Evolutionary conservation across 1,140 invertebrate genomes (phyloP), one percentile per base, ranked within the genome.

Genomic region (Lanistes nyassanus): DNA sequence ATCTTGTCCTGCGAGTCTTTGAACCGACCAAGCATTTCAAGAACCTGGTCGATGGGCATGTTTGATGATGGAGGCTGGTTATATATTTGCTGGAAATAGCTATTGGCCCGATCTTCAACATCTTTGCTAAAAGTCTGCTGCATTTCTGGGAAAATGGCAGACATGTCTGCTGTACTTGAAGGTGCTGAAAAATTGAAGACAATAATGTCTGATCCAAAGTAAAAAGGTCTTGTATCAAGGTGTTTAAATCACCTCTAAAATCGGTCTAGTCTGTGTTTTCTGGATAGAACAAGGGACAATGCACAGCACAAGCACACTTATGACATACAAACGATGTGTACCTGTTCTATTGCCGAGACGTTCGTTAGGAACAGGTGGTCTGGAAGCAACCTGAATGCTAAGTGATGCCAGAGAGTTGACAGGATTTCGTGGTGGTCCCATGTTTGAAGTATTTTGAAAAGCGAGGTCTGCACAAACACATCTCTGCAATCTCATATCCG

Each of bases 51-150:
- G 51, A 90, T 97, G 0, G 95, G 95, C 56, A 98, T 90, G 2
- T 95, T 96, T 0, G 96, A 95, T 90, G 97, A 94, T 0, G 96
- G 96, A 9, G 96, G 95, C 91, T 98, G 96, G 90, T 98, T 99
- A 90, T 99, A 99, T 82, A 99, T 99, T 76, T 96, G 92, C 87
- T 99, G 97, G 87, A 99, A 99, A 84, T 98, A 99, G 55, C 96
- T 94, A 87, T 99, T 99, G 0, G 97, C 97, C 91, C 99, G 97
- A 88, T 99, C 97, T 89, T 99, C 97, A 23, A 99, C 68, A 85
- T 99, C 97, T 88, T 98, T 97, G 0, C 95, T 94, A 16, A 98
- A 91, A 42, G 87, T 83, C 62, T 88, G 87, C 56, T 82, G 83
- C 79, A 85, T 84, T 65, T 89, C 86, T 11, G 85, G 84, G 74